These are phyloP conservation scores for Tragelaphus strepsiceros DNA, from an alignment of 2,113 vertebrate species.

Conservation along the genomic window DNA sequence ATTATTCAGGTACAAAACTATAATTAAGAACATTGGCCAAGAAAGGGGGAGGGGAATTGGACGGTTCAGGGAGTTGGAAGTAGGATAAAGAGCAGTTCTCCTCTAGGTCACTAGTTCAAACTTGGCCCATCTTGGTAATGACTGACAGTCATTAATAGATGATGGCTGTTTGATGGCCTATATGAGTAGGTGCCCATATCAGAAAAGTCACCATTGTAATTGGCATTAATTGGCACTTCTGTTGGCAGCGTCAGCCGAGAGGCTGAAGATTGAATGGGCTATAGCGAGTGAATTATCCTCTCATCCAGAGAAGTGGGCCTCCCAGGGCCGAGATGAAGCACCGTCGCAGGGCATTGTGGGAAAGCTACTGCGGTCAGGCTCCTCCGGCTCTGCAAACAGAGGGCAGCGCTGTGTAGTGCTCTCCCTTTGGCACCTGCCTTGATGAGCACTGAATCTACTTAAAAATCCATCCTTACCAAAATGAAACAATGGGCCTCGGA, in stretches of 20 bases:
- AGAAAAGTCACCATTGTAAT: slow-evolving; percentile 77
- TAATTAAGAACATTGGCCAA: slow-evolving; percentile 60
- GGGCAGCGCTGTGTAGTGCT: neutral
- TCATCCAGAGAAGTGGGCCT: slow-evolving; percentile 61
- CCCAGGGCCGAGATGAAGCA: slow-evolving; percentile 62
- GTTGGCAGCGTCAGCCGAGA: slow-evolving; percentile 70
- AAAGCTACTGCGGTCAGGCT: neutral
- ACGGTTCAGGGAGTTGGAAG: slow-evolving; percentile 68
- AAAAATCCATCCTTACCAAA: neutral
- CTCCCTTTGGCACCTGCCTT: slow-evolving; percentile 12
- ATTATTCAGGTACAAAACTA: slow-evolving; percentile 68
- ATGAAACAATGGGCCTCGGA: neutral
- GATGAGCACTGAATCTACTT: neutral
- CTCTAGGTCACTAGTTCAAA: slow-evolving; percentile 73
- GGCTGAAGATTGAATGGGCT: slow-evolving; percentile 70
- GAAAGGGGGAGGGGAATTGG: slow-evolving; percentile 63
- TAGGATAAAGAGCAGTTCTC: slow-evolving; percentile 64
- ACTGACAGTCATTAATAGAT: slow-evolving; percentile 68
- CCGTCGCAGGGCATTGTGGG: slow-evolving; percentile 32
- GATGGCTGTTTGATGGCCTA: slow-evolving; percentile 66
- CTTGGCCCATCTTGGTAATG: slow-evolving; percentile 49
- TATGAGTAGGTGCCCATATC: slow-evolving; percentile 72
- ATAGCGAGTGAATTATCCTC: slow-evolving; percentile 67
- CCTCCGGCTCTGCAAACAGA: neutral
- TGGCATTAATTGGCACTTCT: slow-evolving; percentile 77